Percentiles rank a stretch among this genome's conserved stretches.
These are phyloP conservation scores for Champsocephalus gunnari DNA, from an alignment of 2,797 vertebrate genomes.

Conservation along the genomic window DNA sequence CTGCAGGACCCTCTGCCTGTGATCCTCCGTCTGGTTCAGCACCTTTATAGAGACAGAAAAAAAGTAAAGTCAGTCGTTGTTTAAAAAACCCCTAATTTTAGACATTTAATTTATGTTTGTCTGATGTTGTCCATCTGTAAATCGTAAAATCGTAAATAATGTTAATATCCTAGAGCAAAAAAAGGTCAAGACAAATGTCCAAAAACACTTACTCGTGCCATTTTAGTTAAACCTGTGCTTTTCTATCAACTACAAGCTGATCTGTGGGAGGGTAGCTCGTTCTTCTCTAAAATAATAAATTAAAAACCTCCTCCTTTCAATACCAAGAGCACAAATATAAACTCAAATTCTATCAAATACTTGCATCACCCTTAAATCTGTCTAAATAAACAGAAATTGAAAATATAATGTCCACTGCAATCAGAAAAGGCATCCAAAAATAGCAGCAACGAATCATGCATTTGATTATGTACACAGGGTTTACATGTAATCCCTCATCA, in stretches of 20 bases:
- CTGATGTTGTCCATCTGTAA: not conserved
- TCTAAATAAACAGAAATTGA: not conserved
- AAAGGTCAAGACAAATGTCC: not conserved
- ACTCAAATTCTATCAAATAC: not conserved
- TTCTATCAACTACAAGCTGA: not conserved
- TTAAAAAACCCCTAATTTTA: not conserved
- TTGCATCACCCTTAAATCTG: not conserved
- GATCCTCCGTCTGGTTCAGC: conserved; percentile 98
- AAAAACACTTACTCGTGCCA: not conserved
- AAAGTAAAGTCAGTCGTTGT: not conserved
- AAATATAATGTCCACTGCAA: not conserved
- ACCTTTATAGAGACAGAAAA: conserved; percentile 82
- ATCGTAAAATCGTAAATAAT: not conserved
- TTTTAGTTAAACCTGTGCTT: not conserved
- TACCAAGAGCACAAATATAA: accelerated
- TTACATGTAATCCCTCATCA: conserved; percentile 16
- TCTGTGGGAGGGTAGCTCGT: not conserved
- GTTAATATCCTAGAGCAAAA: not conserved
- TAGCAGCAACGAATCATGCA: conserved; percentile 6
- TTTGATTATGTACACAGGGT: conserved; percentile 16
- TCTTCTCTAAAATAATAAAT: not conserved
- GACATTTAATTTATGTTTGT: not conserved
- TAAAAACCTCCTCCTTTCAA: not conserved
- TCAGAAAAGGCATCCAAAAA: conserved; percentile 16
- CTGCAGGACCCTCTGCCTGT: conserved; percentile 95